Base-by-base conservation (phyloP, 1,140 invertebrate species). In the Holotrichia oblita region DNA sequence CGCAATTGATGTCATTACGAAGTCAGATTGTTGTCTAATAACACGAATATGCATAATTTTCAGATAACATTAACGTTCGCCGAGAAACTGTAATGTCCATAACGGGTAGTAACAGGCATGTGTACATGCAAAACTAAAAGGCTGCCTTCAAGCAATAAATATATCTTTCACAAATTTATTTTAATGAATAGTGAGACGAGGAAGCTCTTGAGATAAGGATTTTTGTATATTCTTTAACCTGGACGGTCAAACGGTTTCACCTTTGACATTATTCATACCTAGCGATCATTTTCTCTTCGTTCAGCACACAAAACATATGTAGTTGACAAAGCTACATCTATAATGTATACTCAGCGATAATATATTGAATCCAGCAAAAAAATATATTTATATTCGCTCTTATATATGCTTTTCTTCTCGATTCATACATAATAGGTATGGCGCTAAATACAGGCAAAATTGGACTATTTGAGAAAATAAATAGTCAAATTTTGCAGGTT, bases 21-120 rank as follows among this genome's bases (percentile, higher is more conserved):
- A 69, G 61, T 69, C 61, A 69, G 61, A 69, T 69, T 69, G 61
- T 69, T 69, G 61, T 69, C 61, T 69, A 69, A 69, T 69, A 69
- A 69, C 61, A 69, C 61, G 61, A 24, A 69, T 69, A 69, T 24
- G 61, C 61, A 69, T 69, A 69, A 69, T 69, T 24, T 69, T 69
- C 61, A 69, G 61, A 69, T 69, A 69, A 69, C 20, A 69, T 69
- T 69, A 69, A 69, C 61, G 61, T 34, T 69, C 61, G 27, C 20
- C 61, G 61, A 69, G 61, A 69, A 22, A 34, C 12, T 20, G 61
- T 69, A 69, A 69, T 24, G 20, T 69, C 61, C 12, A 69, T 69
- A 69, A 69, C 20, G 20, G 61, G 61, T 34, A 69, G 20, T 69
- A 69, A 55, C 48, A 17, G 48, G 14, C 48, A n/a, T 55, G 14